Conservation (phyloP, 1,140 invertebrate species). For the Caenorhabditis brenneri region DNA sequence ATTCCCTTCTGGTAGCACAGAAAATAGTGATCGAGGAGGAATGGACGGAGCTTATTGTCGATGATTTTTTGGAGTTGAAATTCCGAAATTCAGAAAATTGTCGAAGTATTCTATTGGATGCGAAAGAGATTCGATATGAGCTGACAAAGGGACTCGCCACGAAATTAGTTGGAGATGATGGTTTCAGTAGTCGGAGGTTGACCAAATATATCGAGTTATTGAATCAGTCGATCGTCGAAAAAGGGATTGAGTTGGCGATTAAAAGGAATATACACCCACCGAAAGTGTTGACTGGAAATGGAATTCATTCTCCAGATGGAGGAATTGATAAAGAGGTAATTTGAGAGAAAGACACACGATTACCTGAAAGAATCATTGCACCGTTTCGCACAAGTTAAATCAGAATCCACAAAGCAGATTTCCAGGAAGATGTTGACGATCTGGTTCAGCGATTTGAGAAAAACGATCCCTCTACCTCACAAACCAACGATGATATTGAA, state of each 20-base stretch:
- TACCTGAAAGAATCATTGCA: too few species aligned
- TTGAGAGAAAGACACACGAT: too few species aligned
- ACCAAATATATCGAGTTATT: not conserved
- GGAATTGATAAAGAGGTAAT: slow-evolving; percentile 28
- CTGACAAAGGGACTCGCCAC: slow-evolving; percentile 31
- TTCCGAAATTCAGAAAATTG: slow-evolving; percentile 12
- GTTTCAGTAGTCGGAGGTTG: slow-evolving; percentile 3
- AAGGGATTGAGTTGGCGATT: slow-evolving; percentile 27
- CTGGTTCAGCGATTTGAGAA: not conserved
- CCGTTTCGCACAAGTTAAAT: too few species aligned
- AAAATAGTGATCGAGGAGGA: slow-evolving; percentile 49
- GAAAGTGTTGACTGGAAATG: slow-evolving; percentile 16
- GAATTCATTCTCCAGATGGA: slow-evolving; percentile 47
- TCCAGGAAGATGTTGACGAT: slow-evolving; percentile 5
- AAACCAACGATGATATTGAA: not conserved
- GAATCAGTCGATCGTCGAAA: not conserved
- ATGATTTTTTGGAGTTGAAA: slow-evolving; percentile 46
- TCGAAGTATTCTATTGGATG: not conserved
- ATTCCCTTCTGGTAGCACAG: slow-evolving; percentile 35
- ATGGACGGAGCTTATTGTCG: slow-evolving; percentile 36
- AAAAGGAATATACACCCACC: slow-evolving; percentile 45
- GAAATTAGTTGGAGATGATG: slow-evolving; percentile 14
- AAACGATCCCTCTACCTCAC: not conserved
- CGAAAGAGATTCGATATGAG: slow-evolving; percentile 38
- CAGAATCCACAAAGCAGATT: too few species aligned